Conservation (phyloP, 2,797 vertebrate species). For the Argyrosomus regius region DNA sequence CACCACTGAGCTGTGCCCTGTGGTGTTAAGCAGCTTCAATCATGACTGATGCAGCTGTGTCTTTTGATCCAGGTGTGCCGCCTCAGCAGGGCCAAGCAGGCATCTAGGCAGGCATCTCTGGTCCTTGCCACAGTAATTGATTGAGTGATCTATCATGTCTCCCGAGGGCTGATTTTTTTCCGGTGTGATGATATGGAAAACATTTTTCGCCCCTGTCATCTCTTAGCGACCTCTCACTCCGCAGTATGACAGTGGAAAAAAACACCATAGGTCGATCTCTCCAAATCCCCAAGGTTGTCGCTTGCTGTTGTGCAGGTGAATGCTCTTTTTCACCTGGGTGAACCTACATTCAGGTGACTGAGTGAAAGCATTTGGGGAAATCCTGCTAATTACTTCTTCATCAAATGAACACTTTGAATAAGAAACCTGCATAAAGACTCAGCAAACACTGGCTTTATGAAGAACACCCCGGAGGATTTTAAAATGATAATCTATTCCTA, state of each 20-base stretch:
- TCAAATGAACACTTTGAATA: conserved; percentile 8
- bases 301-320: neutral
- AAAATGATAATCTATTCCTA: conserved; percentile 34
- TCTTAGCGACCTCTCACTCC: conserved; percentile 52
- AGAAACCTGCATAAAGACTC: neutral
- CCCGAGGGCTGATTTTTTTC: conserved; percentile 41
- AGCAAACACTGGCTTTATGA: neutral
- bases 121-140: conserved; percentile 59
- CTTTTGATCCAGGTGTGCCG: conserved; percentile 69
- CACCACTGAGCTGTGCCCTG: conserved; percentile 51
- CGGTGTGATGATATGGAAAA: conserved; percentile 62
- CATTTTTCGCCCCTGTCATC: conserved; percentile 45
- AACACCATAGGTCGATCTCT: conserved; percentile 15
- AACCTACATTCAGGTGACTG: conserved; percentile 2
- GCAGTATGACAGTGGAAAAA: conserved; percentile 35
- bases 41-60: conserved; percentile 64
- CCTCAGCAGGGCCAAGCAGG: conserved; percentile 43
- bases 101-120: conserved; percentile 30
- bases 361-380: neutral
- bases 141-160: conserved; percentile 57
- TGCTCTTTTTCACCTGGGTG: conserved; percentile 13
- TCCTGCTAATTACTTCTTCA: neutral
- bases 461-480: conserved; percentile 2
- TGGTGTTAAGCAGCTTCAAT: conserved; percentile 69
- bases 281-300: conserved; percentile 20